Percentiles rank a stretch among this genome's conserved stretches.
Evolutionary conservation across 2,113 vertebrate species (phyloP).

Genomic region (Cyanistes caeruleus): DNA sequence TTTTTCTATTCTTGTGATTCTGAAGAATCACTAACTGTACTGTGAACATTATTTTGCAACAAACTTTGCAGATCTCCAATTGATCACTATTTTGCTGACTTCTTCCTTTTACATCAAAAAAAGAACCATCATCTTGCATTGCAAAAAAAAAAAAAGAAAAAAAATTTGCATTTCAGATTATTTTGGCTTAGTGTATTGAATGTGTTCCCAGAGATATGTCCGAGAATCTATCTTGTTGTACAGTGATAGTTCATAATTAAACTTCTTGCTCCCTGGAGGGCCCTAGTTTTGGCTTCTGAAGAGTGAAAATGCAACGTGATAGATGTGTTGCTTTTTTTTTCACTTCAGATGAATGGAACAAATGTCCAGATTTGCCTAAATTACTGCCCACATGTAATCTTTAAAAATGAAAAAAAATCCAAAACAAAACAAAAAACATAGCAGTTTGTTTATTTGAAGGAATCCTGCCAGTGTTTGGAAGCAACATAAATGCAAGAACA

Average conservation of each 20-base stretch:
- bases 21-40: background rate
- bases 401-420: background rate
- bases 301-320: background rate
- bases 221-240: background rate
- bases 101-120: background rate
- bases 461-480: constrained; percentile 44
- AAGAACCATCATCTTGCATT: background rate
- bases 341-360: constrained; percentile 1
- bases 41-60: background rate
- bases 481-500: constrained; percentile 14
- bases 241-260: constrained; percentile 31
- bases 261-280: background rate
- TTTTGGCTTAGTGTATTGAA: background rate
- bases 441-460: constrained; percentile 28
- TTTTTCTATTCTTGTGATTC: background rate
- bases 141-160: background rate
- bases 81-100: background rate
- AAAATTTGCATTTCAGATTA: background rate
- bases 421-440: background rate
- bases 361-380: background rate
- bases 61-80: background rate
- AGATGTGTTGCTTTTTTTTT: background rate
- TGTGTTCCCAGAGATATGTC: background rate
- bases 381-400: constrained; percentile 9
- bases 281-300: constrained; percentile 9